phyloP scores from a whole-genome alignment of 2,113 vertebrate species.

The Scophthalmus maximus region DNA sequence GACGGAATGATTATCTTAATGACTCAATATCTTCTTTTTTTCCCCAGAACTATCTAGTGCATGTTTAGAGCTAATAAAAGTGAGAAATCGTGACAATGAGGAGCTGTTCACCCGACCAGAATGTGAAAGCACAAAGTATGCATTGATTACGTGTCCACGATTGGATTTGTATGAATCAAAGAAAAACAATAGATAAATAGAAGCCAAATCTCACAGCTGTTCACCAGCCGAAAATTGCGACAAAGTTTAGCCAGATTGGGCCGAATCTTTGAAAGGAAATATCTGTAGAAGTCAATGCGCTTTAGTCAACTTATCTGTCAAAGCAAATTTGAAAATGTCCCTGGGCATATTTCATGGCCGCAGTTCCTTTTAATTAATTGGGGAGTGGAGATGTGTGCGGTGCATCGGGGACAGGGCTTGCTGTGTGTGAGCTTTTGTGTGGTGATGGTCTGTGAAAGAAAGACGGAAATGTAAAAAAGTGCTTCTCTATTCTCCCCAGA shows the following conservation, averaged over 20 bases:
- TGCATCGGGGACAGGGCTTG: not conserved
- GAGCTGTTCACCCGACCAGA: conserved; percentile 11
- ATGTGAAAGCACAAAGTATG: conserved; percentile 18
- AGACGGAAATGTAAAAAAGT: not conserved
- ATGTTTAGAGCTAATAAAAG: conserved; percentile 44
- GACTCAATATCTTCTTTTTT: conserved; percentile 43
- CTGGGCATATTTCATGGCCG: conserved; percentile 50
- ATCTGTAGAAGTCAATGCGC: conserved; percentile 38
- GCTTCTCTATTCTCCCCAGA: not conserved
- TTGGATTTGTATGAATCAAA: conserved; percentile 13
- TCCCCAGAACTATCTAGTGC: conserved; percentile 20
- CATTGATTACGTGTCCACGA: not conserved
- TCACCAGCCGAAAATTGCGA: not conserved
- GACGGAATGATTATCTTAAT: conserved; percentile 36
- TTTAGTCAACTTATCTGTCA: conserved; percentile 64
- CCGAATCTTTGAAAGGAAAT: conserved; percentile 26
- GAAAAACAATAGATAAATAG: not conserved
- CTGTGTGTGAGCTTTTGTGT: not conserved
- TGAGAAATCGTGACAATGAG: conserved; percentile 38
- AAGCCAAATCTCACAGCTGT: not conserved
- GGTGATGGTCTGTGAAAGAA: conserved; percentile 7
- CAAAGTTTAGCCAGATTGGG: not conserved
- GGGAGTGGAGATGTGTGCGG: conserved; percentile 45
- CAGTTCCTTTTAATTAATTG: conserved; percentile 62
- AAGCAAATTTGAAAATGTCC: conserved; percentile 65